Base-by-base conservation (phyloP, 2,888 invertebrate genomes). In the Resseliella maxima region DNA sequence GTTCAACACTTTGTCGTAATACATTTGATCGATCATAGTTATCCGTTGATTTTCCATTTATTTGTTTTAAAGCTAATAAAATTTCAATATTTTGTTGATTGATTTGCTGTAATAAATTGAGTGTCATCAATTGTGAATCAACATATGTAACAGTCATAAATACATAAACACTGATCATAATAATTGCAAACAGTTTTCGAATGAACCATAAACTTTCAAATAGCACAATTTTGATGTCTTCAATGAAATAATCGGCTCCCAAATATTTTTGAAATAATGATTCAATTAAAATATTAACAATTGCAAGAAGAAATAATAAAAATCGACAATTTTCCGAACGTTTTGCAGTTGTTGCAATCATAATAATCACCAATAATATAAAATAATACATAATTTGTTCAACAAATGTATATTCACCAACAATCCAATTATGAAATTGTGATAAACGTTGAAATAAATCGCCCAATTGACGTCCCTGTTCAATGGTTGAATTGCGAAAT, bases 381-480 rank as follows among this genome's bases (percentile, higher is more conserved):
- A 41, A 41, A 85, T 41, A 85, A 41, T 85, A 85, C 41, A 85
- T 41, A 24, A 85, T 85, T 85, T 85, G 85, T 8, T 85, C 41
- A n/a, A 85, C 41, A 24, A 85, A 41, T 15, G 24, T 38, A 41
- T 85, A 85, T n/a, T 85, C 85, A 6, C 85, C 85, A 18, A 85
- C 85, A 41, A 85, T 24, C 85, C 85, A 85, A 41, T 85, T 85
- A n/a, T 85, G 85, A 38, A 85, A 85, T 12, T 41, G 41, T 41
- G 38, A 41, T n/a, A 85, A 15, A 12, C 85, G 85, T 10, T 24
- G 41, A 85, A 85, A 85, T 41, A 85, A 24, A 85, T 85, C 85
- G 15, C 85, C 41, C 38, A 85, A 24, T 18, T 41, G 85, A 0
- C 85, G 38, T 38, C 41, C 38, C 10, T 85, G 85, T 85, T 85